Evolutionary conservation across 2,113 vertebrate genomes (phyloP), one percentile per base, ranked within the genome.

Genomic region (Phycodurus eques): DNA sequence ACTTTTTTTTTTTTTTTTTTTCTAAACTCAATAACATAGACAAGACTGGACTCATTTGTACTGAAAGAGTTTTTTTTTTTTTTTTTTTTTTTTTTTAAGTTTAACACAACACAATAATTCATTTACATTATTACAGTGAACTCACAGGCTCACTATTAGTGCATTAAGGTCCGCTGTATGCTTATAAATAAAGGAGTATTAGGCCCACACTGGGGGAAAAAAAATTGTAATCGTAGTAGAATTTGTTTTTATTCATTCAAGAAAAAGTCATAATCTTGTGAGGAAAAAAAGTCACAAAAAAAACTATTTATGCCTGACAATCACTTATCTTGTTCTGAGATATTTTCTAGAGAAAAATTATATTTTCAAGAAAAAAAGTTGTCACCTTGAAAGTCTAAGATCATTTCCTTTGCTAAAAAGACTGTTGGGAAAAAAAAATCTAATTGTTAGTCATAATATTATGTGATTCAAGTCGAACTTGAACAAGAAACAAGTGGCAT

Each of bases 111-210:
- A 88, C 78, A 82, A 67, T 72, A 31, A 78, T 80, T 77, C 11
- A 77, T 79, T 83, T 80, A 85, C 85, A 88, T 85, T 83, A 88
- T 85, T 83, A 81, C 22, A 64, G 83, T 85, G 77, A 87, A 82
- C 83, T 67, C 80, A 61, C 5, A 79, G 80, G 83, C 86, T 85
- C 83, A 87, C 85, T 22, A 66, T 77, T 88, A 89, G 87, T 91
- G 88, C 87, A 90, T 91, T 77, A 75, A 76, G 74, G 76, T 83
- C 69, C 60, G 59, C 54, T 35, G 35, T 75, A 68, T 79, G 74
- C 67, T 78, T 51, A 74, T 72, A 81, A 70, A 77, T 77, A 71
- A 51, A 76, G 78, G 70, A 64, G 33, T 61, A 61, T 35, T 35
- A 17, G 33, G 8, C 14, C 59, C 31, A 56, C 17, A 51, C 17